phyloP scores from a whole-genome alignment of 1,140 invertebrate species.

The Melitaea cinxia region DNA sequence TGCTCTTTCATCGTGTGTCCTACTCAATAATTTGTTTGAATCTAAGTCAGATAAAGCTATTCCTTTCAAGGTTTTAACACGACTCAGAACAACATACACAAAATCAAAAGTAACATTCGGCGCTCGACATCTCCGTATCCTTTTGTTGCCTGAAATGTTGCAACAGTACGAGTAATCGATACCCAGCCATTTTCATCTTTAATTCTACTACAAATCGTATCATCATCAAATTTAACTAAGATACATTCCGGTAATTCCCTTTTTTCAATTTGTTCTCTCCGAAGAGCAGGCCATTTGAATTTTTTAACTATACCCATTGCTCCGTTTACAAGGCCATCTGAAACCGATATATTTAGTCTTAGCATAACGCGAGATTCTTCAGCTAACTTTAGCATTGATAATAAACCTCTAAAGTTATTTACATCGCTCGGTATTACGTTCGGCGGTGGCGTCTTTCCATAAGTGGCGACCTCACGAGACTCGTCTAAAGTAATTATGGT shows the following conservation, averaged over 20 bases:
- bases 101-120: conserved; percentile 40
- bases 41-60: too few species aligned
- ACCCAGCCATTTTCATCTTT: conserved; percentile 28
- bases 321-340: conserved; percentile 44
- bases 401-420: conserved; percentile 39
- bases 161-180: conserved; percentile 21
- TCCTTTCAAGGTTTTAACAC: conserved; percentile 10
- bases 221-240: background rate
- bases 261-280: background rate
- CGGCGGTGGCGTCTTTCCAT: conserved; percentile 31
- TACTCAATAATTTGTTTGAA: too few species aligned
- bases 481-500: conserved; percentile 39
- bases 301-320: conserved; percentile 42
- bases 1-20: too few species aligned
- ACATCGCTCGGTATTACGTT: conserved; percentile 38
- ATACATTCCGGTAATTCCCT: background rate
- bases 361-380: conserved; percentile 40
- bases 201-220: background rate
- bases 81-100: conserved; percentile 46
- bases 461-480: conserved; percentile 36
- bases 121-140: conserved; percentile 33
- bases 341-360: conserved; percentile 41
- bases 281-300: conserved; percentile 42
- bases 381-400: conserved; percentile 27
- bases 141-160: background rate